Percentiles rank a stretch among this genome's conserved stretches.
Conservation (phyloP, 2,113 vertebrate genomes). For the Pyxicephalus adspersus region DNA sequence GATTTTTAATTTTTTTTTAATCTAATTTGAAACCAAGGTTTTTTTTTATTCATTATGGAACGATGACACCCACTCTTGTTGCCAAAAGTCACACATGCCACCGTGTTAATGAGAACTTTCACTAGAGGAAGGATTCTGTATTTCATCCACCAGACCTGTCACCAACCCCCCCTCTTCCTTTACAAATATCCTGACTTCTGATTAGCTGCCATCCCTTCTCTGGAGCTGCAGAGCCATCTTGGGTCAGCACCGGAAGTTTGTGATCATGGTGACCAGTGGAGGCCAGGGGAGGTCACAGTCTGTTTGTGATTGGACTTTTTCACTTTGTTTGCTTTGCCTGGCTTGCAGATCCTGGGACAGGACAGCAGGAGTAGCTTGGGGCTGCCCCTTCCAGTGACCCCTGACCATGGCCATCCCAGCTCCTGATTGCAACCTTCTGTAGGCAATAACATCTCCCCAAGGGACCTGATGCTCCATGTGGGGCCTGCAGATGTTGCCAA, state of each 20-base stretch:
- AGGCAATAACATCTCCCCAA: conserved; percentile 60
- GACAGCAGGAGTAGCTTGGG: conserved; percentile 64
- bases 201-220: conserved; percentile 11
- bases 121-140: conserved; percentile 15
- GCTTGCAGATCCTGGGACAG: conserved; percentile 66
- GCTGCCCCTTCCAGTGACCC: conserved; percentile 73
- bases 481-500: conserved; percentile 52
- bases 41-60: too few species aligned
- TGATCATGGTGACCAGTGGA: conserved; percentile 40
- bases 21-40: too few species aligned
- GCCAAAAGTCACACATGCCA: not conserved
- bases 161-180: not conserved
- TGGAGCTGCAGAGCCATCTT: not conserved
- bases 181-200: not conserved
- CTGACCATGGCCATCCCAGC: conserved; percentile 58
- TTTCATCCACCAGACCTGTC: not conserved
- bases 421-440: conserved; percentile 79
- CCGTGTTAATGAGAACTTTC: conserved; percentile 1
- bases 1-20: too few species aligned
- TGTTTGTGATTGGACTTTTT: conserved; percentile 65
- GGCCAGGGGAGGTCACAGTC: conserved; percentile 68
- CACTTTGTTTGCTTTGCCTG: conserved; percentile 71
- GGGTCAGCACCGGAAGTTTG: conserved; percentile 52
- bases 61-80: not conserved
- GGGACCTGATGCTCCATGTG: conserved; percentile 50